Evolutionary conservation across 2,888 invertebrate species (phyloP).

Genomic region (Epistrophella euchroma): DNA sequence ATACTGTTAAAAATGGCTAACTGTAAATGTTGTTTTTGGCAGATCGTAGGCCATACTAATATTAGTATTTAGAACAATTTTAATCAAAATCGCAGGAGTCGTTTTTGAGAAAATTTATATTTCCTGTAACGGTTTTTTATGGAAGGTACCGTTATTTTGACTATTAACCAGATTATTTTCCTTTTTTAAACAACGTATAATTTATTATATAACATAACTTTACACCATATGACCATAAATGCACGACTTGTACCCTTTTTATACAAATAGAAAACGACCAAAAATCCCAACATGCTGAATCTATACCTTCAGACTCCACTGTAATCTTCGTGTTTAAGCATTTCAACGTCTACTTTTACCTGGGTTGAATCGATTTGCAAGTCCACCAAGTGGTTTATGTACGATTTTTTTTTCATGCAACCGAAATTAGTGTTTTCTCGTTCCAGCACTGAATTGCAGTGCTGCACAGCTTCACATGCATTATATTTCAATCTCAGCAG

Average conservation of each 20-base stretch:
- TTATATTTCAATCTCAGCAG: slow-evolving; percentile 66
- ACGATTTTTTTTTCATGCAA: slow-evolving; percentile 27
- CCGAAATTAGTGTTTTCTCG: slow-evolving; percentile 59
- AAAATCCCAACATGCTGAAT: not conserved
- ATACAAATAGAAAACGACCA: not conserved
- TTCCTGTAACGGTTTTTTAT: too few relatives aligned
- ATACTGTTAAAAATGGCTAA: too few relatives aligned
- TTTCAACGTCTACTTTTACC: slow-evolving; percentile 29
- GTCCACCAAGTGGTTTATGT: slow-evolving; percentile 8
- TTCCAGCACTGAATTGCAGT: slow-evolving; percentile 52
- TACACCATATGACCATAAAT: not conserved
- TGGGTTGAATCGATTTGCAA: slow-evolving; percentile 44
- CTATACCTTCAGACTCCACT: not conserved
- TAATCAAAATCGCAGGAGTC: too few relatives aligned
- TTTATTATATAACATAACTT: too few relatives aligned
- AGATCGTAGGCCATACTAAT: too few relatives aligned
- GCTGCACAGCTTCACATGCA: slow-evolving; percentile 32
- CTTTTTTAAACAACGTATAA: too few relatives aligned
- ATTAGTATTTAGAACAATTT: too few relatives aligned
- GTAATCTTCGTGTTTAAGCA: not conserved
- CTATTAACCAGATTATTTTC: too few relatives aligned
- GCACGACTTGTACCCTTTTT: not conserved
- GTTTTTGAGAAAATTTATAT: too few relatives aligned
- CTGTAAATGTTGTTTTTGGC: too few relatives aligned
- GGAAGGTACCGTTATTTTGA: too few relatives aligned